Percentiles rank a stretch among this genome's conserved stretches.
phyloP scores from a whole-genome alignment of 2,888 invertebrate species.

The Oscheius onirici region DNA sequence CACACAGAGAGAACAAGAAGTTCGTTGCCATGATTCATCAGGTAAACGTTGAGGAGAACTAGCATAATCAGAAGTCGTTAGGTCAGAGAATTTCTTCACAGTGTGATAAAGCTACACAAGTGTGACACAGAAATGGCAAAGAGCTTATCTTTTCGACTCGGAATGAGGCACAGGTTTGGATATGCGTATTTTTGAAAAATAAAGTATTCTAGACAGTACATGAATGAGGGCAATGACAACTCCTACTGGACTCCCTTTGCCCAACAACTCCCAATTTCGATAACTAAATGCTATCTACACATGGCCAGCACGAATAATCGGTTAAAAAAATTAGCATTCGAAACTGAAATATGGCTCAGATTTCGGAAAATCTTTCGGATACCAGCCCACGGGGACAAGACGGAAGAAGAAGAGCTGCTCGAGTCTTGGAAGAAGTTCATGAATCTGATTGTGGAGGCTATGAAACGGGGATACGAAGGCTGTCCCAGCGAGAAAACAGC shows the following conservation, averaged over 20 bases:
- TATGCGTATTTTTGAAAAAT: background rate
- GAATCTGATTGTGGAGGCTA: slow-evolving; percentile 54
- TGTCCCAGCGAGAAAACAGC: slow-evolving; percentile 58
- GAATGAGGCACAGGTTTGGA: slow-evolving; percentile 50
- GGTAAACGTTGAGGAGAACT: slow-evolving; percentile 21
- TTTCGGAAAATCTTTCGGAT: slow-evolving; percentile 52
- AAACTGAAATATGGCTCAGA: slow-evolving; percentile 33
- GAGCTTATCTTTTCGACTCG: slow-evolving; percentile 54
- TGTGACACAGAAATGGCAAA: slow-evolving; percentile 60
- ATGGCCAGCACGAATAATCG: slow-evolving; percentile 50
- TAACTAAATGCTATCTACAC: slow-evolving; percentile 52
- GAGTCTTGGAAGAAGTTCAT: slow-evolving; percentile 58
- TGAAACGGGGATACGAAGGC: slow-evolving; percentile 58
- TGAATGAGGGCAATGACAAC: slow-evolving; percentile 57
- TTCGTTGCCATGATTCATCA: slow-evolving; percentile 54
- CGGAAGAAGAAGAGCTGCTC: slow-evolving; percentile 55
- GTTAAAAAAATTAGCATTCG: slow-evolving; percentile 24
- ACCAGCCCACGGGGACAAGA: slow-evolving; percentile 44
- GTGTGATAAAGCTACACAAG: slow-evolving; percentile 58
- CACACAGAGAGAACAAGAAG: slow-evolving; percentile 50
- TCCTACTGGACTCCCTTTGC: slow-evolving; percentile 61
- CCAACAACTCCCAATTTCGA: slow-evolving; percentile 56
- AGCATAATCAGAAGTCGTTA: slow-evolving; percentile 3
- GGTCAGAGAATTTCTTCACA: slow-evolving; percentile 58
- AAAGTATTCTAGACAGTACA: slow-evolving; percentile 40